phyloP scores from a whole-genome alignment of 2,797 vertebrate genomes.

The Hoplostethus atlanticus region DNA sequence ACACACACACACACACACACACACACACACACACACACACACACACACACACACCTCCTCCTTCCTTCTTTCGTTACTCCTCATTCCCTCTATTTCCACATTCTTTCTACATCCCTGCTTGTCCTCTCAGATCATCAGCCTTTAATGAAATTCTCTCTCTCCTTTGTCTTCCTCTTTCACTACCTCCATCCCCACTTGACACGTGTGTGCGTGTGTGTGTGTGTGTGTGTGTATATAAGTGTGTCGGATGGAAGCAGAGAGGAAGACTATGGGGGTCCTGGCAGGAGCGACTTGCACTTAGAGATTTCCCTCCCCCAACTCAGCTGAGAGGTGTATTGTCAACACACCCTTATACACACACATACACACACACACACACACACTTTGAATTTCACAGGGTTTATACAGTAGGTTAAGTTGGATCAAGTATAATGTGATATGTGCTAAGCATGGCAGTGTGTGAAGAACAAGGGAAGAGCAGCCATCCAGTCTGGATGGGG shows the following conservation, averaged over 20 bases:
- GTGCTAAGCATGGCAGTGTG: conserved; percentile 35
- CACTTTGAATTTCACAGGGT: conserved; percentile 59
- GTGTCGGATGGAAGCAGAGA: too few species aligned
- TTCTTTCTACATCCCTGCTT: neutral
- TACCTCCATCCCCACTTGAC: neutral
- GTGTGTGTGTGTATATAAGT: too few species aligned
- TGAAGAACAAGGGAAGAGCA: conserved; percentile 23
- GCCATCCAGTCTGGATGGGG: conserved; percentile 26
- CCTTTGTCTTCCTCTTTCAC: neutral
- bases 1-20: conserved; percentile 5
- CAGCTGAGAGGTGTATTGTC: too few species aligned
- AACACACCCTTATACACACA: neutral
- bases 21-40: neutral
- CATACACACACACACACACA: neutral
- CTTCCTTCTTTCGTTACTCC: neutral
- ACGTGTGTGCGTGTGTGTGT: too few species aligned
- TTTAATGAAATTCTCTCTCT: conserved; percentile 9
- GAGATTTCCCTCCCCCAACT: too few species aligned
- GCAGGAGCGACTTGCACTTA: too few species aligned
- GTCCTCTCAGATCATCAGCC: neutral
- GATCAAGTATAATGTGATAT: conserved; percentile 73
- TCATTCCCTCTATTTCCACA: conserved; percentile 17
- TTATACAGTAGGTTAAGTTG: conserved; percentile 61
- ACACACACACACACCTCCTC: conserved; percentile 14
- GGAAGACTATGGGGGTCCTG: too few species aligned